Base-by-base conservation (phyloP, 2,888 invertebrate genomes). In the Trachelus troglodyta region DNA sequence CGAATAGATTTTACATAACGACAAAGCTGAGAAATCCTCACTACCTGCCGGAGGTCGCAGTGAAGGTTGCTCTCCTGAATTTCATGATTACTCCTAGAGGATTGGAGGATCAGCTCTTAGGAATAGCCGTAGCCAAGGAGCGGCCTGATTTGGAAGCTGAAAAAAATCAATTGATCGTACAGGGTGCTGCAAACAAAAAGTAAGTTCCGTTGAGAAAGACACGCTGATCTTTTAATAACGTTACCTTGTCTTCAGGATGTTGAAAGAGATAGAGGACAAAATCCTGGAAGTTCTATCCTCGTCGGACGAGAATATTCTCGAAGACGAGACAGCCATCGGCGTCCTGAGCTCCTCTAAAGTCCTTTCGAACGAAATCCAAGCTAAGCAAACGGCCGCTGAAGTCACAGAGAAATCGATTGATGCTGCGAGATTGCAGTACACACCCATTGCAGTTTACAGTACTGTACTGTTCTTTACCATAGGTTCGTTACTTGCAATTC, bases 11-110 rank as follows among this genome's bases (percentile, higher is more conserved):
- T 84, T 98, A 98, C 90, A 97, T 99, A 84, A 98, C 98, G 31
- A 98, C 98, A 3, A 98, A 98, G 90, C 92, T 98, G 71, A 93
- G 97, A 23, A 98, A 98, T 92, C 98, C 98, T 0, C 98, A 98
- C 91, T 98, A 98, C 90, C 92, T 98, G 76, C 98, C 98, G 0
- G 98, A 99, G 92, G 95, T 98, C 4, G 97, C 98, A 1, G 98
- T 98, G 0, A 97, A 98, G 90, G 96, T 97, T 2, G 97, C 98
- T 0, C 91, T 98, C n/a, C 94, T 98, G 11, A 98, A 98, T 92
- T 98, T 98, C 89, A 97, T 98, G 97, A 95, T 98, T 82, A 98
- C 98, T 11, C 95, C 95, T 68, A 95, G 95, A 75, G 98, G 98
- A 1, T 92, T 98, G 34, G 95, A 97, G 92, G 98, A 98, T 90